Evolutionary conservation across 2,113 vertebrate genomes (phyloP).

Genomic region (Fulmarus glacialis): DNA sequence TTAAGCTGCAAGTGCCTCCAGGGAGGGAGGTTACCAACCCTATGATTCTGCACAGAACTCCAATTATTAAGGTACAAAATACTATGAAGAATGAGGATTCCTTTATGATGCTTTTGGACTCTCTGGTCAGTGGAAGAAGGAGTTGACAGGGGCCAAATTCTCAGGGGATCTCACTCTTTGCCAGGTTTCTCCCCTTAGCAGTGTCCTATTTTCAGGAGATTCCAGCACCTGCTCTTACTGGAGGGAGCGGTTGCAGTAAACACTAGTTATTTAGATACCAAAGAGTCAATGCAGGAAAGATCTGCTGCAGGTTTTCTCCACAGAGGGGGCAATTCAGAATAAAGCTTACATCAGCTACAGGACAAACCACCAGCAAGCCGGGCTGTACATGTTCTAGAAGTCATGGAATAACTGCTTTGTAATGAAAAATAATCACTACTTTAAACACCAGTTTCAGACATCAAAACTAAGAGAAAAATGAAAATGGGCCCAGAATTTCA

Average conservation of each 20-base stretch:
- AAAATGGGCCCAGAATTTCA: not conserved
- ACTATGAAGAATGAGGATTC: not conserved
- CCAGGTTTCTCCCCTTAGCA: not conserved
- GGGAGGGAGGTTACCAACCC: slow-evolving; percentile 38
- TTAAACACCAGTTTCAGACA: not conserved
- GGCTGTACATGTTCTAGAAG: not conserved
- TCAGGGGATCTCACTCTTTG: not conserved
- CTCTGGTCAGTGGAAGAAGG: not conserved
- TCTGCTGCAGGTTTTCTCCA: not conserved
- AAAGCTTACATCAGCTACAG: not conserved
- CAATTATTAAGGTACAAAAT: not conserved
- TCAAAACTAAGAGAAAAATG: not conserved
- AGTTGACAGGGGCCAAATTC: not conserved
- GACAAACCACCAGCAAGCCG: not conserved
- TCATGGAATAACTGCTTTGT: not conserved
- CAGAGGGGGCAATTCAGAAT: not conserved
- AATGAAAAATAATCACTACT: not conserved
- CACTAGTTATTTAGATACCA: not conserved
- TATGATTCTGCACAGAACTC: not conserved
- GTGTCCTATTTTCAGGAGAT: not conserved
- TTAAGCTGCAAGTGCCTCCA: slow-evolving; percentile 19
- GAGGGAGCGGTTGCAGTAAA: not conserved
- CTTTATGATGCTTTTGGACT: not conserved
- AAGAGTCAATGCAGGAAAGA: not conserved
- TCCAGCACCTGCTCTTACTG: not conserved